Percentiles rank a stretch among this genome's conserved stretches.
Evolutionary conservation across 1,140 invertebrate genomes (phyloP).

Genomic region (Sarcophaga bullata): DNA sequence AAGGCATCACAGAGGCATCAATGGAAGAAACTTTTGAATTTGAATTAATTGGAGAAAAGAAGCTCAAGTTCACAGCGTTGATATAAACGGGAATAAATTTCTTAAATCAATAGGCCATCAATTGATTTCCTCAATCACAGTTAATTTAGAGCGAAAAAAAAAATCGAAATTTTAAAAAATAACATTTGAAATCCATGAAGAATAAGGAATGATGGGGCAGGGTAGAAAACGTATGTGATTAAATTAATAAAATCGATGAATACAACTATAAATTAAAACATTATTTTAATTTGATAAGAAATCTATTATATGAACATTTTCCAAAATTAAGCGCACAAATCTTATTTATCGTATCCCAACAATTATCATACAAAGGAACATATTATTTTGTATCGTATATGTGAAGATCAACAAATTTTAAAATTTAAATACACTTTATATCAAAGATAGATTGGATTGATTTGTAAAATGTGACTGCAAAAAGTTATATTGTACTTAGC

Average conservation of each 20-base stretch:
- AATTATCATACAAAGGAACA: too few relatives aligned
- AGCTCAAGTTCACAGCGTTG: conserved; percentile 31
- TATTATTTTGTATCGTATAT: too few relatives aligned
- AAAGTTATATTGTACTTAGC: too few relatives aligned
- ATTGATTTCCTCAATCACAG: conserved; percentile 63
- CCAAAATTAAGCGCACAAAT: conserved; percentile 5
- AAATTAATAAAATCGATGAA: neutral
- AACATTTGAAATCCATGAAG: neutral
- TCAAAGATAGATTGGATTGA: too few relatives aligned
- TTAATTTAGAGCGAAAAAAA: conserved; percentile 50
- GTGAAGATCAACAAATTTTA: too few relatives aligned
- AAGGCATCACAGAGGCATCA: neutral
- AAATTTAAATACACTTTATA: too few relatives aligned
- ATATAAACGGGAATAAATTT: conserved; percentile 32
- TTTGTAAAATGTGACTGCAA: too few relatives aligned
- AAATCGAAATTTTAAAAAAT: neutral
- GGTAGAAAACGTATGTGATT: neutral
- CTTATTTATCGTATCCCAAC: too few relatives aligned
- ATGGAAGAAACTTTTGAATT: neutral
- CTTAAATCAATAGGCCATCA: conserved; percentile 52
- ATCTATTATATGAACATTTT: conserved; percentile 12
- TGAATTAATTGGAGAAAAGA: conserved; percentile 20
- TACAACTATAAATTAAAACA: neutral
- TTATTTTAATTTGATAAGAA: conserved; percentile 5
- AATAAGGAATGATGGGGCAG: neutral